Percentiles rank a stretch among this genome's conserved stretches.
Evolutionary conservation across 2,888 invertebrate genomes (phyloP).

Genomic region (Diarsia dahlii): DNA sequence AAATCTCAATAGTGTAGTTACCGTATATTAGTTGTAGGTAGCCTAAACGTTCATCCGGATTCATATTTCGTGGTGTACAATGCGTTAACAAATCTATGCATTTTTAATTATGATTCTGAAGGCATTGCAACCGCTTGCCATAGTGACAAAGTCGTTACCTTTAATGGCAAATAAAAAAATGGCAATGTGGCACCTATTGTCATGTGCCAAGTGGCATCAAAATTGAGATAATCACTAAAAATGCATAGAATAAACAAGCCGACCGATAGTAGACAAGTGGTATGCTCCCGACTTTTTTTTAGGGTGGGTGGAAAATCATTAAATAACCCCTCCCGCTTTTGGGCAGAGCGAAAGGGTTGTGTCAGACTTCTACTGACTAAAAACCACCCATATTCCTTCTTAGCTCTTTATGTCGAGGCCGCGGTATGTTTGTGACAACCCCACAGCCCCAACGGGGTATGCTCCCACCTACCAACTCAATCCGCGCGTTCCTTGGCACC

Average conservation of each 20-base stretch:
- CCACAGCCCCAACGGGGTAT: not conserved
- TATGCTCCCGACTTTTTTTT: not conserved
- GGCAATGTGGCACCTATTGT: too few relatives aligned
- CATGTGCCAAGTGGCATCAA: too few relatives aligned
- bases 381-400: too few relatives aligned
- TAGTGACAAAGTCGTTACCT: not conserved
- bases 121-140: not conserved
- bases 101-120: not conserved
- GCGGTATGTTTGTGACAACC: too few relatives aligned
- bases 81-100: not conserved
- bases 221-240: not conserved
- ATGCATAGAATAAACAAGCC: slow-evolving; percentile 21
- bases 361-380: too few relatives aligned
- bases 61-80: slow-evolving; percentile 26
- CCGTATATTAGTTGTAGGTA: slow-evolving; percentile 4
- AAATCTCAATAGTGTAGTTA: not conserved
- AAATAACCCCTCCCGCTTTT: too few relatives aligned
- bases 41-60: not conserved
- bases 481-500: not conserved
- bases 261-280: slow-evolving; percentile 4
- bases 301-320: too few relatives aligned
- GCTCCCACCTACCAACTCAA: not conserved
- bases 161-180: too few relatives aligned
- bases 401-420: too few relatives aligned
- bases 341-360: too few relatives aligned